Percentiles rank a stretch among this genome's conserved stretches.
These are phyloP conservation scores for Colinus virginianus DNA, from an alignment of 2,113 vertebrate genomes.

Conservation along the genomic window DNA sequence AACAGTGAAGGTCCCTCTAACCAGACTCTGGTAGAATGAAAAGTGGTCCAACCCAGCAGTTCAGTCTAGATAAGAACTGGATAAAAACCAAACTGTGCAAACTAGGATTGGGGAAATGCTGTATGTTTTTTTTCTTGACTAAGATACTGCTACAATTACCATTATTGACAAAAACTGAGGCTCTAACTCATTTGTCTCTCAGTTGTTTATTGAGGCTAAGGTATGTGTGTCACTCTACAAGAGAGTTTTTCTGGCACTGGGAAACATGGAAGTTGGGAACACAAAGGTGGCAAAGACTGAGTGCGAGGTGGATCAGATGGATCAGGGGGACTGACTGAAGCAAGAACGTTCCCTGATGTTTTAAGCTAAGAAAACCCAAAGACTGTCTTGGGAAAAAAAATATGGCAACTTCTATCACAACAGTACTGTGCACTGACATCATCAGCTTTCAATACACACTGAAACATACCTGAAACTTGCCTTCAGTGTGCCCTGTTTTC, in stretches of 20 bases:
- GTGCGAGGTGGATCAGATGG: neutral
- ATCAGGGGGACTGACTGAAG: neutral
- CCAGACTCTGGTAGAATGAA: neutral
- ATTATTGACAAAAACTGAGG: neutral
- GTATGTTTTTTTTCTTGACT: neutral
- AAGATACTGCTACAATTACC: neutral
- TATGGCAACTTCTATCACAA: slow-evolving; percentile 27
- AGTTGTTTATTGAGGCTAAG: neutral
- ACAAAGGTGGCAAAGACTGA: neutral
- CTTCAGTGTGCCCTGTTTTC: neutral
- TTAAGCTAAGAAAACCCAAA: slow-evolving; percentile 15
- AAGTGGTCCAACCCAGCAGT: neutral
- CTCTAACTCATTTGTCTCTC: neutral
- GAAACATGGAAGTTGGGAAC: neutral
- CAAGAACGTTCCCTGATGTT: neutral
- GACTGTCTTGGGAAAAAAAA: neutral
- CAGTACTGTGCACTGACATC: neutral
- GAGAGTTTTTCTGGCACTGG: neutral
- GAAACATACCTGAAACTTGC: neutral
- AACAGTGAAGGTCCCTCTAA: neutral
- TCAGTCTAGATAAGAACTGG: neutral
- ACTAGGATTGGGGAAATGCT: neutral
- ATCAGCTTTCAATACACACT: neutral
- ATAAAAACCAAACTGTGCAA: neutral
- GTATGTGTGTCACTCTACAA: rapidly evolving